Conservation (phyloP, 2,797 vertebrate species). For the Crenuchus spilurus region DNA sequence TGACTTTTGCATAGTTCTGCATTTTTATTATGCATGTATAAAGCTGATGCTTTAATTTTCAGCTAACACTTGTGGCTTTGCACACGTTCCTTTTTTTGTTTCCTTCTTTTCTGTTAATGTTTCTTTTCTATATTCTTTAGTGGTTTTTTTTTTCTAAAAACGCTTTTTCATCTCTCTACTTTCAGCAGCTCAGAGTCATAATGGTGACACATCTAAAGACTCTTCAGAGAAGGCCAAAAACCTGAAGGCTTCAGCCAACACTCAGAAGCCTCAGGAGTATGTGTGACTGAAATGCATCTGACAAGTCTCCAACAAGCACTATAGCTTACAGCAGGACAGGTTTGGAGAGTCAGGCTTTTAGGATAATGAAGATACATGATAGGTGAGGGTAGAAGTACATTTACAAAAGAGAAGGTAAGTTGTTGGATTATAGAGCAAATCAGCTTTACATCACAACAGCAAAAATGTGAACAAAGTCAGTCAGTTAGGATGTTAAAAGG, state of each 20-base stretch:
- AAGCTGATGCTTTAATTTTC: no score
- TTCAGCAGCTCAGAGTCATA: conserved; percentile 26
- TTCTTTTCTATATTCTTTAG: not conserved
- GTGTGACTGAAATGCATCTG: not conserved
- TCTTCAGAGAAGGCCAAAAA: conserved; percentile 54
- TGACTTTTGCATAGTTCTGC: no score
- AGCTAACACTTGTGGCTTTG: no score
- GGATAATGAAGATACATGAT: not conserved
- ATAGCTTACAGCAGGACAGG: not conserved
- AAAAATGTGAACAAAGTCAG: no score
- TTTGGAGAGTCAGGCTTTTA: not conserved
- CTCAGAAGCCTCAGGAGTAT: conserved; percentile 58
- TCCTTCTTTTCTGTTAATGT: no score
- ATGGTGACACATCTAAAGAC: conserved; percentile 44
- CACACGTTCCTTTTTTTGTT: no score
- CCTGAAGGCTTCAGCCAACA: conserved; percentile 36
- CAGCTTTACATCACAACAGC: no score
- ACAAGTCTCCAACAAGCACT: not conserved
- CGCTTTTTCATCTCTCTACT: conserved; percentile 23
- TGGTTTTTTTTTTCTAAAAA: not conserved
- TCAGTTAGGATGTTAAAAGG: no score
- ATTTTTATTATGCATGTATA: no score
- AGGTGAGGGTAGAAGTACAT: not conserved
- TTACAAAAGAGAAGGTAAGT: not conserved
- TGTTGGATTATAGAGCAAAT: no score